Evolutionary conservation across 2,113 vertebrate genomes (phyloP).

Genomic region (Ptilorrhoa leucosticta): DNA sequence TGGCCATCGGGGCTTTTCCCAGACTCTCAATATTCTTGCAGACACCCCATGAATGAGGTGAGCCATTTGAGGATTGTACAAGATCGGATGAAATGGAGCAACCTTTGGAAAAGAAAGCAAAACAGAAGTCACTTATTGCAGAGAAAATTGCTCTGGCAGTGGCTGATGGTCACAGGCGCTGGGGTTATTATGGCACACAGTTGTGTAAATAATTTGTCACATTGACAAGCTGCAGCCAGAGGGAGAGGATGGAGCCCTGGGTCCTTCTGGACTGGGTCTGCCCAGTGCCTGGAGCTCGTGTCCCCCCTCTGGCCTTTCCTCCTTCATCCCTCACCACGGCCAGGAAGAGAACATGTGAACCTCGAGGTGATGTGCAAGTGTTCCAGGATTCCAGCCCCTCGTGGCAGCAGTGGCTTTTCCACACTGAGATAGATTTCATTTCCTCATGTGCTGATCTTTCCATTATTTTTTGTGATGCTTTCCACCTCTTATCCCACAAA

Average conservation of each 20-base stretch:
- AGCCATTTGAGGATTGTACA: background rate
- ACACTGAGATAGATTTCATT: background rate
- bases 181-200: accelerated
- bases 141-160: background rate
- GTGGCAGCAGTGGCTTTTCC: background rate
- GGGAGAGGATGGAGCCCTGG: background rate
- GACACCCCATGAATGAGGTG: background rate
- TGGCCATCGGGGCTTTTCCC: background rate
- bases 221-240: background rate
- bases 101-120: background rate
- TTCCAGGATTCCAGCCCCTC: background rate
- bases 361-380: accelerated
- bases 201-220: background rate
- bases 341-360: accelerated
- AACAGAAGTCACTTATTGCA: background rate
- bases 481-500: background rate
- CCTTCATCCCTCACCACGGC: background rate
- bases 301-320: background rate
- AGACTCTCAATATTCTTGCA: background rate
- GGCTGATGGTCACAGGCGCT: background rate
- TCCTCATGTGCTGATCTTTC: background rate
- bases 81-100: background rate
- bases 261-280: background rate
- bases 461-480: background rate
- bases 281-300: accelerated